phyloP scores from a whole-genome alignment of 2,888 invertebrate genomes.

The Chrysomela aeneicollis region DNA sequence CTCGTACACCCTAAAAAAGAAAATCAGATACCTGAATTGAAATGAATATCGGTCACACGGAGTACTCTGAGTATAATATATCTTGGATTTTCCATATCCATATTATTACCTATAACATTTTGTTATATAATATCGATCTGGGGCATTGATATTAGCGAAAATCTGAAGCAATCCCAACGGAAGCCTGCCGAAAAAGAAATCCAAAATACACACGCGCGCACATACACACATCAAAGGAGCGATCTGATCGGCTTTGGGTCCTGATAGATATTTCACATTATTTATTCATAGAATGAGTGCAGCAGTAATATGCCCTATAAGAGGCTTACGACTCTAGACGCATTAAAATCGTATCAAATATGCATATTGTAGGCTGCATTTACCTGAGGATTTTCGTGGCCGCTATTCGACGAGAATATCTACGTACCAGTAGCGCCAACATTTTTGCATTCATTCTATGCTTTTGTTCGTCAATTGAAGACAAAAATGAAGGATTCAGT shows the following conservation, averaged over 20 bases:
- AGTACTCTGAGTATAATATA: no score
- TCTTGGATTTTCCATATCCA: no score
- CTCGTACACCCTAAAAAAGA: no score
- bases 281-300: constrained; percentile 73
- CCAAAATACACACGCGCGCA: background rate
- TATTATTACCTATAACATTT: no score
- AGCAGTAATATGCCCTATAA: constrained; percentile 60
- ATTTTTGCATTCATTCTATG: background rate
- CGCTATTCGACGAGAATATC: constrained; percentile 22
- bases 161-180: background rate
- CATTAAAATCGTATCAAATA: constrained; percentile 64
- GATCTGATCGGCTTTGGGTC: constrained; percentile 62
- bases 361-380: constrained; percentile 61
- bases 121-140: no score
- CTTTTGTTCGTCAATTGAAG: background rate
- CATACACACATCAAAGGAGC: constrained; percentile 54
- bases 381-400: constrained; percentile 55
- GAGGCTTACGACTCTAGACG: constrained; percentile 62
- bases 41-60: no score
- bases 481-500: background rate
- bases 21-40: no score
- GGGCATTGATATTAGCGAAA: background rate
- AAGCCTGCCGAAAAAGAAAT: background rate
- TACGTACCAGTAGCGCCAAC: constrained; percentile 19
- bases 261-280: constrained; percentile 78